Base-by-base conservation (phyloP, 2,797 vertebrate species). In the Notamacropus eugenii region DNA sequence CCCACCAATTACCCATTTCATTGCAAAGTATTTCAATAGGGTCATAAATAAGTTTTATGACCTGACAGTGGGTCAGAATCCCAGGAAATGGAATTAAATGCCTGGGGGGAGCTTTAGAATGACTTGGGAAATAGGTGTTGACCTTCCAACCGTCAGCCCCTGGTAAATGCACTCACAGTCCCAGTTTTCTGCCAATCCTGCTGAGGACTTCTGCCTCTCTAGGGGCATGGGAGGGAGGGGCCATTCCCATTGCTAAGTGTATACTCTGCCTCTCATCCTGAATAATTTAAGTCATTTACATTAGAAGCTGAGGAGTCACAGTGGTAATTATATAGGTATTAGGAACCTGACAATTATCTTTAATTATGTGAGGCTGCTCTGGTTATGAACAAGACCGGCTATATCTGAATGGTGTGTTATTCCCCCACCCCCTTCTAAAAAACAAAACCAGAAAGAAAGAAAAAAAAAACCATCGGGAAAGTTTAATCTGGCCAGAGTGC, bases 21-120 rank as follows among this genome's bases (percentile, higher is more conserved):
- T 97, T 97, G 97, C 95, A 92, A 91, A 93, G 96, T 98, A 93
- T 97, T 98, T 97, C 97, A 98, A 92, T 97, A 95, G 97, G 57
- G 96, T 97, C 97, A 97, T 98, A 98, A 98, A 98, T 98, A 96
- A 94, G 54, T 97, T 98, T 98, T 98, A 98, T 97, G 91, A 54
- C 97, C 97, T 97, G 96, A 93, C 94, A 94, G 55, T 92, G 96
- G 97, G 98, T 98, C 96, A 97, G 92, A 97, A 93, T 67, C 94
- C 96, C 98, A 90, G 97, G 97, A 98, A 98, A 98, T 98, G 97
- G 91, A 98, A 98, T 98, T 98, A 98, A 95, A 98, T 95, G n/a
- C 96, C 97, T 98, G 97, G 40, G n/a, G 22, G 31, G 22, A 0
- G 0, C 94, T 58, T 92, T 96, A 94, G 87, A 97, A 90, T 94